Evolutionary conservation across 2,888 invertebrate species (phyloP).

Genomic region (Drosophila prostipennis): DNA sequence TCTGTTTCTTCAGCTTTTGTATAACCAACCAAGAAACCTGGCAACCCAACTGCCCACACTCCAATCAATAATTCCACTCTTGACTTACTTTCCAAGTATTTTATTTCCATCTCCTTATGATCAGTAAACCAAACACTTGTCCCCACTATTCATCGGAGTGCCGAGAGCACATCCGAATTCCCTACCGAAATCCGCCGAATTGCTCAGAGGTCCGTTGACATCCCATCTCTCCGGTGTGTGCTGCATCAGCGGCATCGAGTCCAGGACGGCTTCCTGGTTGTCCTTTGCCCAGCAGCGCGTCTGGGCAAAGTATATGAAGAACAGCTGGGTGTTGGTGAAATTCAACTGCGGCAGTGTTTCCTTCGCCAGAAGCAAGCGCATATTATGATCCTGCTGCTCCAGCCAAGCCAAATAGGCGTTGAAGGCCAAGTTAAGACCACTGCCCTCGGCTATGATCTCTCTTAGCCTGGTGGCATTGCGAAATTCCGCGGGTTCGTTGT

Average conservation of each 20-base stretch:
- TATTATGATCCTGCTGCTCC: conserved; percentile 50
- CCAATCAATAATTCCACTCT: conserved; percentile 8
- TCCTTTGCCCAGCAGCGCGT: conserved; percentile 68
- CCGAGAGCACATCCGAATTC: conserved; percentile 80
- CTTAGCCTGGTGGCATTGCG: conserved; percentile 69
- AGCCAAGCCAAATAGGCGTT: conserved; percentile 80
- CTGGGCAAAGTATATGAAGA: conserved; percentile 82
- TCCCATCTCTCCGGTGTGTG: conserved; percentile 73
- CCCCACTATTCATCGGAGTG: conserved; percentile 80
- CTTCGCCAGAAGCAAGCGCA: conserved; percentile 39
- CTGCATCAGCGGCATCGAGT: conserved; percentile 69
- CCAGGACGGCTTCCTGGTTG: conserved; percentile 47
- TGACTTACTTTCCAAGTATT: conserved; percentile 13
- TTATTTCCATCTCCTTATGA: conserved; percentile 18
- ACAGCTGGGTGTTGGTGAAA: conserved; percentile 82
- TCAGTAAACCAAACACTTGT: conserved; percentile 80
- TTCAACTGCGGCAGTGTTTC: conserved; percentile 80
- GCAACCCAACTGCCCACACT: not conserved
- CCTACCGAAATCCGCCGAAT: conserved; percentile 76
- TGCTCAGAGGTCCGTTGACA: conserved; percentile 76
- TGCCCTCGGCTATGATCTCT: conserved; percentile 73
- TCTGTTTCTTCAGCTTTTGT: conserved; percentile 1
- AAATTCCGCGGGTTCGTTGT: conserved; percentile 69
- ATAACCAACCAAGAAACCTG: not conserved
- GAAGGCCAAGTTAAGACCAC: conserved; percentile 80